Evolutionary conservation across 2,888 invertebrate genomes (phyloP).

Genomic region (Frankliniella fusca): DNA sequence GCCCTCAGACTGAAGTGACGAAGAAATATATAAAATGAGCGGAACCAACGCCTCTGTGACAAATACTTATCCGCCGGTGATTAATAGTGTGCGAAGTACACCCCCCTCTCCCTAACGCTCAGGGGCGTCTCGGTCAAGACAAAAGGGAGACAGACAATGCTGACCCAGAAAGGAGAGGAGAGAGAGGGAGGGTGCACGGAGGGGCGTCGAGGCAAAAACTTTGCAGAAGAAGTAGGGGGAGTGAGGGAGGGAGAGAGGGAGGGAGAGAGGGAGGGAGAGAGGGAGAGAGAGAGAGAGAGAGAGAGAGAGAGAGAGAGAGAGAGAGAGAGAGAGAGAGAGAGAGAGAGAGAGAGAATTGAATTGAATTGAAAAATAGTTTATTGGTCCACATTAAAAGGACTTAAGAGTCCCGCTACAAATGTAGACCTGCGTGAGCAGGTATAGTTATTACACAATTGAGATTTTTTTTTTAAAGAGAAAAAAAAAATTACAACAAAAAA

Average conservation of each 20-base stretch:
- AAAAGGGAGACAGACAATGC: constrained; percentile 1
- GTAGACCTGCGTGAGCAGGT: no score
- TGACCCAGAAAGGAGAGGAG: background rate
- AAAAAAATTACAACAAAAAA: no score
- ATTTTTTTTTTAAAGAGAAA: no score
- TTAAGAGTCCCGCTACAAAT: no score
- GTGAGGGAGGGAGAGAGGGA: no score
- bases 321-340: no score
- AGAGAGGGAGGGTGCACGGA: background rate
- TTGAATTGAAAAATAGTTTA: no score
- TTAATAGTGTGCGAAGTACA: background rate
- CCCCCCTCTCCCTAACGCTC: no score
- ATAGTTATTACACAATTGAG: no score
- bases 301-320: no score
- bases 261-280: background rate
- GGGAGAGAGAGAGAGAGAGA: background rate
- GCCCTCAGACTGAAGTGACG: background rate
- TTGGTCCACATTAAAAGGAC: no score
- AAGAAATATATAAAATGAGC: constrained; percentile 1
- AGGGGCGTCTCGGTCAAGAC: background rate
- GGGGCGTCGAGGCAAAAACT: background rate
- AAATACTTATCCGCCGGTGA: constrained; percentile 15
- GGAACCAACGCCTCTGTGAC: background rate
- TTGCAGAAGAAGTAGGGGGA: background rate
- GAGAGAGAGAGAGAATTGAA: no score